Conservation (phyloP, 2,888 invertebrate genomes). For the Acrocera orbiculus region DNA sequence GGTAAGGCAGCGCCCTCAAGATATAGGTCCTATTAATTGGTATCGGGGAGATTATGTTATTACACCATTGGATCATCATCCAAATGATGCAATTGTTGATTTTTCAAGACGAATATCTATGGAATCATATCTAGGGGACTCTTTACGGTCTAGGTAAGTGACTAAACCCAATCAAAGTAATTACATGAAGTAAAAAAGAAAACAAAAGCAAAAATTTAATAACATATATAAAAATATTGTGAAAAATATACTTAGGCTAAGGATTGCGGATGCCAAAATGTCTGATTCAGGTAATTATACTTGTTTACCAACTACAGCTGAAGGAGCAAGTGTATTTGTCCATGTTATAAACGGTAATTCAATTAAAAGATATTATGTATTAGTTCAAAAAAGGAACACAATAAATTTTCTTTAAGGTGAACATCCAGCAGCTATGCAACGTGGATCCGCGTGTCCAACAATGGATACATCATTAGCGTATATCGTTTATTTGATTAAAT, state of each 20-base stretch:
- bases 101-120: slow-evolving; percentile 26
- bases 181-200: too few species aligned
- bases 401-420: slow-evolving; percentile 53
- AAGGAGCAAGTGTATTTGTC: slow-evolving; percentile 66
- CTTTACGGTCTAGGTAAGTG: slow-evolving; percentile 45
- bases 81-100: slow-evolving; percentile 21
- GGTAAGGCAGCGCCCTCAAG: slow-evolving; percentile 52
- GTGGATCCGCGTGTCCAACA: slow-evolving; percentile 43
- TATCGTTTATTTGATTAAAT: slow-evolving; percentile 5
- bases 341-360: slow-evolving; percentile 76
- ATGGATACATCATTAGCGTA: slow-evolving; percentile 4
- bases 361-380: too few species aligned
- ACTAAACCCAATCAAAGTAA: too few species aligned
- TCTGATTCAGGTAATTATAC: slow-evolving; percentile 78
- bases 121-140: slow-evolving; percentile 37
- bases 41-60: slow-evolving; percentile 37
- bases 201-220: too few species aligned
- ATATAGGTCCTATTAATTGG: slow-evolving; percentile 53
- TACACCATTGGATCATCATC: slow-evolving; percentile 25
- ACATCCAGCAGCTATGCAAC: slow-evolving; percentile 78
- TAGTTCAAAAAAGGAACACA: too few species aligned
- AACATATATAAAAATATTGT: too few species aligned
- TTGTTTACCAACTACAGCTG: slow-evolving; percentile 72
- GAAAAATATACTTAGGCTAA: slow-evolving; percentile 43
- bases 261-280: slow-evolving; percentile 53